phyloP scores from a whole-genome alignment of 1,140 invertebrate species.

The Macrostomum lignano region DNA sequence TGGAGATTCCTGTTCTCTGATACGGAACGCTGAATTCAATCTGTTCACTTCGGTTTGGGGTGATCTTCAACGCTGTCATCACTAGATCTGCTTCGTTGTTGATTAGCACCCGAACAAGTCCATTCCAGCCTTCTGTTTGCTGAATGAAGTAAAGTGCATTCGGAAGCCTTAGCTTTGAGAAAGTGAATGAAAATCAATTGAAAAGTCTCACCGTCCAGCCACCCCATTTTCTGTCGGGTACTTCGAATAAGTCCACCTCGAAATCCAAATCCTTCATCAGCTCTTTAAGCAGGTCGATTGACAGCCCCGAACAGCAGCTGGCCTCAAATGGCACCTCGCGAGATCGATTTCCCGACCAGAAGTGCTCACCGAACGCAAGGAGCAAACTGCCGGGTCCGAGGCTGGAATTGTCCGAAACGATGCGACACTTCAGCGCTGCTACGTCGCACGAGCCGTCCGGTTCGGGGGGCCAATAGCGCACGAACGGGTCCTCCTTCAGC shows the following conservation, averaged over 20 bases:
- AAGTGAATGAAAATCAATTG: background rate
- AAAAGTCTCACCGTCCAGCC: conserved; percentile 22
- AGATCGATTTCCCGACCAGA: background rate
- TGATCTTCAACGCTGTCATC: conserved; percentile 80
- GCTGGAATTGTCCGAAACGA: background rate
- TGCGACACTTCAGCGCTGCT: background rate
- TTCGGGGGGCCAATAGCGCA: conserved; percentile 31
- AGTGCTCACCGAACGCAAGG: background rate
- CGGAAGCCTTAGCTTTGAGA: too few relatives aligned
- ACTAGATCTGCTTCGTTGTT: conserved; percentile 77
- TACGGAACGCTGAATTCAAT: conserved; percentile 84
- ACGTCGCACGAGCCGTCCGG: background rate
- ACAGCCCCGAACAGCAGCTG: conserved; percentile 77
- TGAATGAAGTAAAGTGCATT: too few relatives aligned
- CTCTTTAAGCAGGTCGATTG: conserved; percentile 56
- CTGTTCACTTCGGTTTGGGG: conserved; percentile 58
- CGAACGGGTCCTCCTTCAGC: conserved; percentile 75
- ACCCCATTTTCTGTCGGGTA: conserved; percentile 78
- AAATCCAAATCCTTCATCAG: conserved; percentile 62
- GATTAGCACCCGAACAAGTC: conserved; percentile 62
- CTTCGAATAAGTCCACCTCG: conserved; percentile 66
- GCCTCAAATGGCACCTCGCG: background rate
- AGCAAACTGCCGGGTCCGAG: background rate
- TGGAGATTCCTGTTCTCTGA: conserved; percentile 88
- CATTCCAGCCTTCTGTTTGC: conserved; percentile 61